Evolutionary conservation across 2,888 invertebrate species (phyloP), one percentile per base, ranked within the genome.

Genomic region (Coelinius sp.): DNA sequence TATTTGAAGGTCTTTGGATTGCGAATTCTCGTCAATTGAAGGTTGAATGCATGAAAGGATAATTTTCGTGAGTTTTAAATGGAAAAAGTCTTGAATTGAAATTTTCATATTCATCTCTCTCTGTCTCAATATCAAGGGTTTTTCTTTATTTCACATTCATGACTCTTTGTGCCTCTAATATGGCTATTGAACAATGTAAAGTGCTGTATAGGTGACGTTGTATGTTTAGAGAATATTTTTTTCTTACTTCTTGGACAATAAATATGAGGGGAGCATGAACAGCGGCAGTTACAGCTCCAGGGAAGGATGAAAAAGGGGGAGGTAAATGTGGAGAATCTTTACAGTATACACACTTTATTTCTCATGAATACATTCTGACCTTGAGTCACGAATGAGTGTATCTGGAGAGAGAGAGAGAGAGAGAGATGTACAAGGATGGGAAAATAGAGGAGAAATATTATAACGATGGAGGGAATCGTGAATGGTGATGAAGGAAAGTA

Each of bases 371-470:
- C 77, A 76, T 74, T 77, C 75, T 78, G 79, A 80, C 81, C 81
- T 81, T 80, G 80, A 81, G 79, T 81, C 81, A 81, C 80, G 81
- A 80, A 81, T 75, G 77, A 71, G 67, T 59, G 44, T 70, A 35
- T 65, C 62, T 71, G 38, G n/a, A 31, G 67, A 65, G 56, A 59
- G 44, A 49, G 53, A 64, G 52, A 70, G n/a, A n/a, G n/a, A n/a
- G n/a, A n/a, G 74, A 62, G 77, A 74, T 24, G 52, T 5, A 22
- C 24, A 49, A 49, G 17, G 49, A 52, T 17, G 64, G 49, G 71
- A 49, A 67, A 67, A 56, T 25, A 20, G 38, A 24, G 52, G 27
- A 31, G 70, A 64, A 66, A 70, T 44, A 70, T 64, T 74, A 14
- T 35, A 49, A 49, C 24, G 53, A 66, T 22, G 31, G 49, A 17